Evolutionary conservation across 2,888 invertebrate genomes (phyloP).

Genomic region (Choreutis nemorana): DNA sequence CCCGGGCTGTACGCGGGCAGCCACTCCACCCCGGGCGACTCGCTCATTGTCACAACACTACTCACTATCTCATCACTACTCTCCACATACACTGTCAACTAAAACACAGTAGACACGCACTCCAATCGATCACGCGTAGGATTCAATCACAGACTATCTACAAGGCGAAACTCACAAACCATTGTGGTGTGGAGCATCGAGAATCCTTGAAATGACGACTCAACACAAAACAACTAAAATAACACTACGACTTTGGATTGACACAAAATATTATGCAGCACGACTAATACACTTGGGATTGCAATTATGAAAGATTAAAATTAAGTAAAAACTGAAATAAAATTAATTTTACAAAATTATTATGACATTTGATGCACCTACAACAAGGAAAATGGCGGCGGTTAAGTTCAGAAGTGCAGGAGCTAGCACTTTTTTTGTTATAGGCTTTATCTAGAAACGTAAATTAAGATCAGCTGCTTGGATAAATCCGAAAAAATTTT

Average conservation of each 20-base stretch:
- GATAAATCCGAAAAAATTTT: too few relatives aligned
- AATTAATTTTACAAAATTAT: constrained; percentile 55
- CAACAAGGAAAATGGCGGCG: constrained; percentile 65
- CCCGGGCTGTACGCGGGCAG: constrained; percentile 61
- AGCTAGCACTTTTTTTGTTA: too few relatives aligned
- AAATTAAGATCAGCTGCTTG: too few relatives aligned
- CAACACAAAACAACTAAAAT: constrained; percentile 30
- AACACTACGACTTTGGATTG: constrained; percentile 18
- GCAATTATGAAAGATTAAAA: constrained; percentile 30
- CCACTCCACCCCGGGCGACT: constrained; percentile 63
- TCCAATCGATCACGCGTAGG: constrained; percentile 25
- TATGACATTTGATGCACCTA: constrained; percentile 67
- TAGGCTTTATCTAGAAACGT: too few relatives aligned
- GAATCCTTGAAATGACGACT: constrained; percentile 46
- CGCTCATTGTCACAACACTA: constrained; percentile 47
- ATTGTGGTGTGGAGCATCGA: constrained; percentile 50
- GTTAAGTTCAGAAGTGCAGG: constrained; percentile 7
- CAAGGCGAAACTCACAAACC: constrained; percentile 42
- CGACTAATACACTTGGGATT: constrained; percentile 23
- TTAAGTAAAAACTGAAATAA: constrained; percentile 53
- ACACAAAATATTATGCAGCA: constrained; percentile 22
- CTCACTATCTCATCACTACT: constrained; percentile 10
- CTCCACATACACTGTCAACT: constrained; percentile 13
- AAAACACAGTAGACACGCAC: constrained; percentile 19
- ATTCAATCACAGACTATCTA: constrained; percentile 47